phyloP scores from a whole-genome alignment of 2,888 invertebrate genomes.

The Plebejus melissa region DNA sequence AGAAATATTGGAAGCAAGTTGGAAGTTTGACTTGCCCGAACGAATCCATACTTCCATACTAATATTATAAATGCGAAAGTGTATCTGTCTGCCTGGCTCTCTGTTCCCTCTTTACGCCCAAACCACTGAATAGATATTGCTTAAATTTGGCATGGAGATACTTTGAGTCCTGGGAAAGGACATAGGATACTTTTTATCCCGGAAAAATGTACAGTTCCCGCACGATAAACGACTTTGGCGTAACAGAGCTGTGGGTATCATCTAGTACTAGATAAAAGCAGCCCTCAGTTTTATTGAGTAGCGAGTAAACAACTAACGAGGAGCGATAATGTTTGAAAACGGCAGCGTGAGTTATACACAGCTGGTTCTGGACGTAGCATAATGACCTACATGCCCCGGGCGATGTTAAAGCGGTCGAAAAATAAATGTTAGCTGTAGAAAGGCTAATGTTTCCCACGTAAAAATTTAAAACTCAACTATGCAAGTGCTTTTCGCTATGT shows the following conservation, averaged over 20 bases:
- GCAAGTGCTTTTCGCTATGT: neutral
- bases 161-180: too few relatives aligned
- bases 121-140: too few relatives aligned
- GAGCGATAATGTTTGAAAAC: neutral
- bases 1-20: neutral
- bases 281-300: neutral
- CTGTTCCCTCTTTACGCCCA: too few relatives aligned
- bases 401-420: slow-evolving; percentile 5
- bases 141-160: too few relatives aligned
- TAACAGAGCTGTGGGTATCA: too few relatives aligned
- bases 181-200: too few relatives aligned
- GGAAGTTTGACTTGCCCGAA: neutral
- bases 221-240: too few relatives aligned
- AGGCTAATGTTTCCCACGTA: slow-evolving; percentile 12
- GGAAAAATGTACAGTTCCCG: too few relatives aligned
- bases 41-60: neutral
- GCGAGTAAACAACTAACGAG: neutral
- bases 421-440: neutral
- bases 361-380: neutral
- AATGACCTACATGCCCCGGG: neutral
- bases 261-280: neutral
- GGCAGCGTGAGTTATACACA: neutral
- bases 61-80: too few relatives aligned
- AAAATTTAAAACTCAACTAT: slow-evolving; percentile 15
- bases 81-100: too few relatives aligned